Evolutionary conservation across 2,113 vertebrate species (phyloP), one percentile per base, ranked within the genome.

Genomic region (Archocentrus centrarchus): DNA sequence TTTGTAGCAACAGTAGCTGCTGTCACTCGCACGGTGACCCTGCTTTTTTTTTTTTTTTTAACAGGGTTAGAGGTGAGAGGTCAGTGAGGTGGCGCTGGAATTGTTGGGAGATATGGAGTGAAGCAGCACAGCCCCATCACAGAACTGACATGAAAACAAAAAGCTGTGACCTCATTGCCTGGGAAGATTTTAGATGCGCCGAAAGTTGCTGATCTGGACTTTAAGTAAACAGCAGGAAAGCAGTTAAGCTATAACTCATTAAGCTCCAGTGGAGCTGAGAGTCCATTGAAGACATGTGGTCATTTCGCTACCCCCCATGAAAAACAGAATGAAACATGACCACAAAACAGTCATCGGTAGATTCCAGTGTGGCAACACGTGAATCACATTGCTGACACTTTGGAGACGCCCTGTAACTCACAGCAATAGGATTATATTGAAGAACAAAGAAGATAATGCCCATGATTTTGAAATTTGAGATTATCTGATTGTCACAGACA

Each of bases 1-100:
- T 92, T 87, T 91, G 89, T 90, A 70, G 82, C 84, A 83, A 87
- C 94, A 94, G 90, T 83, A 93, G 92, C 84, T 79, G 83, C 87
- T 93, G 93, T 94, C 92, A 93, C 75, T 95, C 30, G 50, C 79
- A 80, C 41, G 7, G 68, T 75, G 77, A 91, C 88, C 89, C 80
- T 32, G n/a, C 83, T 91, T 85, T 90, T 89, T 84, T 77, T 37
- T 2, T 37, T 37, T 9, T 37, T 37, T 37, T 37, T 85, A 75
- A 85, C 80, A 60, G 59, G 88, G 91, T 93, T 85, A 75, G 75
- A 82, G 91, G 91, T 93, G 70, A 93, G 47, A 82, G 89, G 91
- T 87, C 92, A 92, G 85, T 89, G 84, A 90, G 84, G 80, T 86
- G 88, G 87, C 79, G 73, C 80, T 60, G 39, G 80, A 83, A 85